phyloP scores from a whole-genome alignment of 2,888 invertebrate species.

The Eilema depressum region DNA sequence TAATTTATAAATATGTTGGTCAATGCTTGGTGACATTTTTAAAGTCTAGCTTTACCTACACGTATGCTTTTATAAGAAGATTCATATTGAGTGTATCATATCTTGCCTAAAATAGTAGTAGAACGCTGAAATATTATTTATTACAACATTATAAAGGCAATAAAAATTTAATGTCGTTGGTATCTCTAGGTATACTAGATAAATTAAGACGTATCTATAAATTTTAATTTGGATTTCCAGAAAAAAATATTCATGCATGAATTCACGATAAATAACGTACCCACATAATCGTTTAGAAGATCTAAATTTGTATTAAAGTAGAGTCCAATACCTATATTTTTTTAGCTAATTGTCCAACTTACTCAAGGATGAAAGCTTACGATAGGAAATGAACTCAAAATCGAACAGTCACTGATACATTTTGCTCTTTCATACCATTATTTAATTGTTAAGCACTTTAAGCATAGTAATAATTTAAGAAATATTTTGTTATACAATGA shows the following conservation, averaged over 20 bases:
- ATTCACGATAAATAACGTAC: background rate
- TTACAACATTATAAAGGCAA: background rate
- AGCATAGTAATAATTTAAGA: background rate
- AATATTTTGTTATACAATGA: too few species aligned
- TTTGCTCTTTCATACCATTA: background rate
- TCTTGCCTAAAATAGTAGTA: background rate
- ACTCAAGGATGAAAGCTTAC: background rate
- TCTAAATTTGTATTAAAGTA: slow-evolving; percentile 17
- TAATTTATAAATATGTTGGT: slow-evolving; percentile 9
- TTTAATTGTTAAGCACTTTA: background rate
- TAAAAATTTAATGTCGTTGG: background rate
- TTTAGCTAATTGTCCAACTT: slow-evolving; percentile 12
- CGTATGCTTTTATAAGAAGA: background rate
- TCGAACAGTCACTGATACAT: slow-evolving; percentile 44
- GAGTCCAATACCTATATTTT: background rate
- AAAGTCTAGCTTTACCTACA: background rate
- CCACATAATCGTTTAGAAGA: slow-evolving; percentile 11
- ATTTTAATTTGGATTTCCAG: background rate
- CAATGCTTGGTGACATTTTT: background rate
- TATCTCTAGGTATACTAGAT: background rate
- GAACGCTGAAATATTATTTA: background rate
- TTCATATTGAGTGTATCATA: slow-evolving; percentile 1
- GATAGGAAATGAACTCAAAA: slow-evolving; percentile 20
- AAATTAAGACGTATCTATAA: background rate
- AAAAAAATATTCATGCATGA: background rate